Evolutionary conservation across 2,888 invertebrate species (phyloP).

Genomic region (Keiferia lycopersicella): DNA sequence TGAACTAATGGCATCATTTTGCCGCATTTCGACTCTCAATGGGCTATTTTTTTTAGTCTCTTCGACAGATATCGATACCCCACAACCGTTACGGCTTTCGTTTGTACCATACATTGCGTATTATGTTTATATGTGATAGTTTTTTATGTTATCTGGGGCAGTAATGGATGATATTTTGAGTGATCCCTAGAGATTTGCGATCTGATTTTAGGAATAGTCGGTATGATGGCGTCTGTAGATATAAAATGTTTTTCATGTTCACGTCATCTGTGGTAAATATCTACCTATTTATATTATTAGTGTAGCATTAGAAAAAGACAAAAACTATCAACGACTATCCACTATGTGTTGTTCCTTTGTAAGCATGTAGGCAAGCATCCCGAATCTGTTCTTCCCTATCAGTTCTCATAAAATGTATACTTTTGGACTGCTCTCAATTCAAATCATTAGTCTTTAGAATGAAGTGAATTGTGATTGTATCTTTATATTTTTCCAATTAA

Average conservation of each 20-base stretch:
- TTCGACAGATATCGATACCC: slow-evolving; percentile 66
- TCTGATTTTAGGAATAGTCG: slow-evolving; percentile 22
- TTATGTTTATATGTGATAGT: not conserved
- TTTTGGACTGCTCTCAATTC: too few species aligned
- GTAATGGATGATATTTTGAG: not conserved
- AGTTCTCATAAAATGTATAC: too few species aligned
- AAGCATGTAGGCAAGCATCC: too few species aligned
- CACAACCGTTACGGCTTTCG: slow-evolving; percentile 45
- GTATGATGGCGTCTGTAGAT: slow-evolving; percentile 42
- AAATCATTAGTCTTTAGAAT: too few species aligned
- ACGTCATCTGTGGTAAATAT: slow-evolving; percentile 61
- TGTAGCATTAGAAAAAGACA: not conserved
- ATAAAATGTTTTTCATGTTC: slow-evolving; percentile 69
- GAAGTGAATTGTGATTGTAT: too few species aligned
- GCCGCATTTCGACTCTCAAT: slow-evolving; percentile 62
- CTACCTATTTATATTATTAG: slow-evolving; percentile 38
- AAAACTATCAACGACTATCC: not conserved
- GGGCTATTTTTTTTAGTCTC: slow-evolving; percentile 55
- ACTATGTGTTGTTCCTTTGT: not conserved
- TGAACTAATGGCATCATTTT: slow-evolving; percentile 74
- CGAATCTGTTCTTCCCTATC: too few species aligned
- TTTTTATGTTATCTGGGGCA: not conserved
- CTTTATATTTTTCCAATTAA: too few species aligned
- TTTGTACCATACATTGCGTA: not conserved
- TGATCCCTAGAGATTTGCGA: not conserved